Base-by-base conservation (phyloP, 1,140 invertebrate genomes). In the Anastatus disparis region DNA sequence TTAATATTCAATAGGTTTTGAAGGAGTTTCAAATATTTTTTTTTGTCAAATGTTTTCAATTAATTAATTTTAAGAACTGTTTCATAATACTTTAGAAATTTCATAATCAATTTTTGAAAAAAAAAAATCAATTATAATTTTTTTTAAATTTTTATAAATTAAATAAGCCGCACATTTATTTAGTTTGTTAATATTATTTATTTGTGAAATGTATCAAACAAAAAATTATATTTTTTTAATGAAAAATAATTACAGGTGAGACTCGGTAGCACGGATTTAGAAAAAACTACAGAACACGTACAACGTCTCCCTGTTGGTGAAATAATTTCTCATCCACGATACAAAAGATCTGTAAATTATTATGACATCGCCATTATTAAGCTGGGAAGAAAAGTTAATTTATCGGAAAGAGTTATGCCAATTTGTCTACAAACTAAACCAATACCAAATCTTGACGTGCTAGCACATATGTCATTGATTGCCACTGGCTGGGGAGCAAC, bases 341-440 rank as follows among this genome's bases (percentile, higher is more conserved):
- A 87, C 71, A 81, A 77, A 35, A 76, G 77, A 17, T 85, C 80
- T 17, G 52, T 62, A 2, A 75, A 79, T 52, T 88, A 88, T 50
- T 75, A 87, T 71, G 89, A 89, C 69, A 84, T 89, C 15, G 88
- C 87, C 0, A 73, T 89, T 2, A 50, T 89, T 6, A 83, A 81
- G 69, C 59, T 90, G 50, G 73, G 74, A 29, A 75, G 12, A 13
- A 72, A 80, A 1, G 78, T 82, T 10, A 77, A 58, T 4, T 55
- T 77, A 20, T 77, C 76, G 3, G 62, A 73, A 1, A 80, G 77
- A 26, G 79, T 86, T 4, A 79, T 74, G 24, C 88, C 85, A 53
- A 83, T 83, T 70, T 89, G 83, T 75, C 81, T 84, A 1, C 81
- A 81, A 74, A 82, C 77, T 0, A 82, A 79, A 71, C 76, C 70